phyloP scores from a whole-genome alignment of 2,113 vertebrate genomes.

The Prochilodus magdalenae region DNA sequence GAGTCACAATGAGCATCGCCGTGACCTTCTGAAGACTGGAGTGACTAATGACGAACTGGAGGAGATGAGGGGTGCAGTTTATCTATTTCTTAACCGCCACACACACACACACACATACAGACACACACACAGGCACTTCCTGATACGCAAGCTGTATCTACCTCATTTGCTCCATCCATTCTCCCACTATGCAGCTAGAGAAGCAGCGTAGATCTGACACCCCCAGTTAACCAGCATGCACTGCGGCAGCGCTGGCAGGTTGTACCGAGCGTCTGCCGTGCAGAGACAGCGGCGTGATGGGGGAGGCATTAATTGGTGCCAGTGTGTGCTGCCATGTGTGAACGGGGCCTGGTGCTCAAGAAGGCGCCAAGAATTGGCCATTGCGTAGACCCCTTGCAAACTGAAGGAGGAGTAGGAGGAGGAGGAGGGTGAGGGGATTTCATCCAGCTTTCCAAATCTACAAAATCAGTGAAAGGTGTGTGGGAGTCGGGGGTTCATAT shows the following conservation, averaged over 20 bases:
- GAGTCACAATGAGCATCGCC: neutral
- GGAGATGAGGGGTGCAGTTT: conserved; percentile 33
- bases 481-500: neutral
- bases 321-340: conserved; percentile 30
- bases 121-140: conserved; percentile 29
- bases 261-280: neutral
- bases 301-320: conserved; percentile 40
- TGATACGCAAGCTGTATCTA: conserved; percentile 25
- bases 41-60: conserved; percentile 48
- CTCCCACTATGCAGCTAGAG: conserved; percentile 16
- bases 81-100: conserved; percentile 37
- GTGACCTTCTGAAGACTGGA: conserved; percentile 34
- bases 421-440: neutral
- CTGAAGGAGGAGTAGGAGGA: too few species aligned
- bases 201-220: conserved; percentile 33
- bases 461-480: conserved; percentile 18
- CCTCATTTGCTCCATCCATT: conserved; percentile 37
- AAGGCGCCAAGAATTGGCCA: neutral
- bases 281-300: conserved; percentile 15
- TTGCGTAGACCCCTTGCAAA: neutral
- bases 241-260: neutral
- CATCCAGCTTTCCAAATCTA: neutral
- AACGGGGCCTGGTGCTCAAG: neutral
- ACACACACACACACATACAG: neutral
- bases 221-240: conserved; percentile 31